Evolutionary conservation across 2,797 vertebrate species (phyloP).

Genomic region (Eremophila alpestris): DNA sequence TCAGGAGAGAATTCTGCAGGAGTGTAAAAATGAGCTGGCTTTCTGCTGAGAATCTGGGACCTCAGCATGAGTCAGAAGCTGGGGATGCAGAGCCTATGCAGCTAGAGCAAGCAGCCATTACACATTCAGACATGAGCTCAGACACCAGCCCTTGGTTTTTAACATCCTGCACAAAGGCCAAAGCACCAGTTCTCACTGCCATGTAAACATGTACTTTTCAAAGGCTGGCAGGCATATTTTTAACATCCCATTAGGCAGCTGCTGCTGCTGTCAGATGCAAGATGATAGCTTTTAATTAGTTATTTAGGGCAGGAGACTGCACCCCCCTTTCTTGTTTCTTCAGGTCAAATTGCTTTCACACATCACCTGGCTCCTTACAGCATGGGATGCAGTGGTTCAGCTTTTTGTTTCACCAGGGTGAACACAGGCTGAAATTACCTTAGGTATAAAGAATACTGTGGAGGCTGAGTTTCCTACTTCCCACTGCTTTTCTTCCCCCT

Average conservation of each 20-base stretch:
- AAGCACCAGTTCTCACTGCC: not conserved
- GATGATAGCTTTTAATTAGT: not conserved
- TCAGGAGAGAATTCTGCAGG: not conserved
- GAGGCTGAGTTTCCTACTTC: not conserved
- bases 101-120: not conserved
- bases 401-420: not conserved
- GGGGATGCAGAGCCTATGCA: not conserved
- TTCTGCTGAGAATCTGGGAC: not conserved
- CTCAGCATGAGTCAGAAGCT: constrained; percentile 43
- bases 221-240: not conserved
- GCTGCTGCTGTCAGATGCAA: not conserved
- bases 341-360: not conserved
- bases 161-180: not conserved
- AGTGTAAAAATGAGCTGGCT: not conserved
- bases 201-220: not conserved
- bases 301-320: not conserved
- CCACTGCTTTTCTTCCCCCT: not conserved
- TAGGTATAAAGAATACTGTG: not conserved
- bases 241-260: not conserved
- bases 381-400: not conserved
- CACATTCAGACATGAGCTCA: not conserved
- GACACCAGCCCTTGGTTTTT: not conserved
- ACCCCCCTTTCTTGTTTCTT: not conserved
- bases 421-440: not conserved
- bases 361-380: not conserved